These are phyloP conservation scores for Hozukius guyotensis DNA, from an alignment of 2,797 vertebrate species.

Conservation along the genomic window DNA sequence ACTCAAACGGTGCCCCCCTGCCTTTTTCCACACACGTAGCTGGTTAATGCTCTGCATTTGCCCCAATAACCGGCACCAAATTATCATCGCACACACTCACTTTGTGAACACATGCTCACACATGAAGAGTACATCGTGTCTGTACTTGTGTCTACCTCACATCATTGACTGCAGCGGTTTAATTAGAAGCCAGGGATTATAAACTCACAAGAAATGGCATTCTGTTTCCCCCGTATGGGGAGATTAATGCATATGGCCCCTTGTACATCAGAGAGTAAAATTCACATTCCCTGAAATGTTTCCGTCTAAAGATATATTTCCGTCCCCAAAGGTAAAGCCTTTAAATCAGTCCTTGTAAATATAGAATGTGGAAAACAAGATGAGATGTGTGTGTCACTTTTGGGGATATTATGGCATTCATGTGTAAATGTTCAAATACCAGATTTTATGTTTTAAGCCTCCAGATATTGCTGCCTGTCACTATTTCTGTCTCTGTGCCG, in stretches of 20 bases:
- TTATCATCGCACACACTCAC: conserved; percentile 2
- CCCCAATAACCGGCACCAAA: conserved; percentile 34
- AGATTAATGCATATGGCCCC: conserved; percentile 54
- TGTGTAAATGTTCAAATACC: conserved; percentile 60
- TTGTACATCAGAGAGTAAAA: conserved; percentile 45
- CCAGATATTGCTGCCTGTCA: conserved; percentile 50
- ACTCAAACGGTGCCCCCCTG: conserved; percentile 36
- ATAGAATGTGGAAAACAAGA: conserved; percentile 34
- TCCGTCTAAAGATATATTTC: conserved; percentile 35
- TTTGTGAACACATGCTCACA: conserved; percentile 5
- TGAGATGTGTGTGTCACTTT: conserved; percentile 36
- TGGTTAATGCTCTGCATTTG: conserved; percentile 47
- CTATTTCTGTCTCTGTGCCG: conserved; percentile 29
- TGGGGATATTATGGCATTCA: conserved; percentile 44
- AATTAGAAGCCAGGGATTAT: conserved; percentile 76
- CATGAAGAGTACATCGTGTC: not conserved
- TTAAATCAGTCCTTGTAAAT: conserved; percentile 47
- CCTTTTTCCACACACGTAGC: conserved; percentile 38
- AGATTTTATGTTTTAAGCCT: conserved; percentile 54
- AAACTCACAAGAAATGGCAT: conserved; percentile 54
- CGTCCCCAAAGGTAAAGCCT: conserved; percentile 30
- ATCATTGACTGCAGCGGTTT: conserved; percentile 50
- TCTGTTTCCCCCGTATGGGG: conserved; percentile 39
- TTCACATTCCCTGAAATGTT: conserved; percentile 36
- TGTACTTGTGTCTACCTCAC: conserved; percentile 21